Evolutionary conservation across 2,888 invertebrate genomes (phyloP).

Genomic region (Zhuqinia jingwanae): DNA sequence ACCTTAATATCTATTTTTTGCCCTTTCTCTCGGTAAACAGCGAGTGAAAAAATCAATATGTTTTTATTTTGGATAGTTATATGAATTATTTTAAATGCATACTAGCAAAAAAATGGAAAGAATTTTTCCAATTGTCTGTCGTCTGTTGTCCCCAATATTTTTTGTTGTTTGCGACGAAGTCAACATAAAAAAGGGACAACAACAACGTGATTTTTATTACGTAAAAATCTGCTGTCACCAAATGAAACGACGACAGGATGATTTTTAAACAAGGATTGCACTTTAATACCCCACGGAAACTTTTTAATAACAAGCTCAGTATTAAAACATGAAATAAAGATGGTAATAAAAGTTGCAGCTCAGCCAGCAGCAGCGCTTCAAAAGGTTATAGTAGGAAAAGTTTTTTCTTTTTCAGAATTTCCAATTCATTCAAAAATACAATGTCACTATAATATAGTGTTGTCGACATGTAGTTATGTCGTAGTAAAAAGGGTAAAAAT

Average conservation of each 20-base stretch:
- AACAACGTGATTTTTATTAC: neutral
- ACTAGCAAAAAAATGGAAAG: neutral
- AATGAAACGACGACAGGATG: neutral
- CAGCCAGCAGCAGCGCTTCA: neutral
- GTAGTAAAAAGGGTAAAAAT: neutral
- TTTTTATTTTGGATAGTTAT: too few relatives aligned
- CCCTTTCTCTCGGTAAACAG: slow-evolving; percentile 15
- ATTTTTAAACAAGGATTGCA: neutral
- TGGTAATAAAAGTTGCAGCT: neutral
- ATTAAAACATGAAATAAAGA: slow-evolving; percentile 23
- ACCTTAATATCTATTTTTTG: neutral
- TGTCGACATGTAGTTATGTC: neutral
- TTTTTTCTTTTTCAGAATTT: too few relatives aligned
- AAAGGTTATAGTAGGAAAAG: neutral
- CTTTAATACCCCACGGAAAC: neutral
- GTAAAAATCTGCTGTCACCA: neutral
- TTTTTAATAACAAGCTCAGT: neutral
- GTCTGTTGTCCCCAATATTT: neutral
- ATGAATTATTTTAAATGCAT: slow-evolving; percentile 9
- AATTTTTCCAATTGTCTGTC: neutral
- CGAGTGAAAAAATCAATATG: slow-evolving; percentile 1
- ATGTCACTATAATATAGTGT: neutral
- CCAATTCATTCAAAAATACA: too few relatives aligned
- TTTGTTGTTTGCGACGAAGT: neutral
- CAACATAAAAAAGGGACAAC: neutral